These are phyloP conservation scores for Meandrina meandrites DNA, from an alignment of 92 coral and sea anemone species.

Conservation along the genomic window DNA sequence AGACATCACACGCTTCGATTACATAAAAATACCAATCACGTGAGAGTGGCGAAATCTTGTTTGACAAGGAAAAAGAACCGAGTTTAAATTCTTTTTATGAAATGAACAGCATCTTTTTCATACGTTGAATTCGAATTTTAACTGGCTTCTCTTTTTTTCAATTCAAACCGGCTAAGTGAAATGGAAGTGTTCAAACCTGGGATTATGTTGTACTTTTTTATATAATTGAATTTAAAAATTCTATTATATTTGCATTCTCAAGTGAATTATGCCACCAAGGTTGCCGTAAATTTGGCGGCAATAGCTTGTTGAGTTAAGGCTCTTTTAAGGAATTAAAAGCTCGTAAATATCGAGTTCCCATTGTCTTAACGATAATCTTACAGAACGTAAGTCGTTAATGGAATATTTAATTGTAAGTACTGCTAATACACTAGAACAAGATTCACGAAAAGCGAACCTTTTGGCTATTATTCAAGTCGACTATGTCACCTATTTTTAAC, in stretches of 20 bases:
- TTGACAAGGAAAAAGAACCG: too few relatives aligned
- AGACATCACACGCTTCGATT: too few relatives aligned
- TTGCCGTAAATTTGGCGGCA: not conserved
- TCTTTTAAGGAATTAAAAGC: not conserved
- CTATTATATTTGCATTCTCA: not conserved
- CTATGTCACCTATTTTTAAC: too few relatives aligned
- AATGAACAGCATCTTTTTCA: not conserved
- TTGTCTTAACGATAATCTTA: not conserved
- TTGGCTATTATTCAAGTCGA: not conserved
- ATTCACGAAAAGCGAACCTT: not conserved
- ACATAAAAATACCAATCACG: too few relatives aligned
- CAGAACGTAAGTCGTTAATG: not conserved
- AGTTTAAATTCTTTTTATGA: too few relatives aligned
- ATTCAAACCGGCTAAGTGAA: not conserved
- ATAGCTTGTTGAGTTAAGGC: not conserved
- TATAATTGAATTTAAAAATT: too few relatives aligned
- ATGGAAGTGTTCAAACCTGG: not conserved
- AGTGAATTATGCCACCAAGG: not conserved
- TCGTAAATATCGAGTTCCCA: not conserved
- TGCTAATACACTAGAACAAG: not conserved
- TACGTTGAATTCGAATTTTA: too few relatives aligned
- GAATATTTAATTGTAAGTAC: not conserved
- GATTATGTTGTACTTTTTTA: not conserved
- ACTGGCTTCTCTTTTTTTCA: not conserved
- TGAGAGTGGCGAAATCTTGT: too few relatives aligned